Percentiles rank a stretch among this genome's conserved stretches.
phyloP scores from a whole-genome alignment of 1,140 invertebrate genomes.

The Venturia canescens region DNA sequence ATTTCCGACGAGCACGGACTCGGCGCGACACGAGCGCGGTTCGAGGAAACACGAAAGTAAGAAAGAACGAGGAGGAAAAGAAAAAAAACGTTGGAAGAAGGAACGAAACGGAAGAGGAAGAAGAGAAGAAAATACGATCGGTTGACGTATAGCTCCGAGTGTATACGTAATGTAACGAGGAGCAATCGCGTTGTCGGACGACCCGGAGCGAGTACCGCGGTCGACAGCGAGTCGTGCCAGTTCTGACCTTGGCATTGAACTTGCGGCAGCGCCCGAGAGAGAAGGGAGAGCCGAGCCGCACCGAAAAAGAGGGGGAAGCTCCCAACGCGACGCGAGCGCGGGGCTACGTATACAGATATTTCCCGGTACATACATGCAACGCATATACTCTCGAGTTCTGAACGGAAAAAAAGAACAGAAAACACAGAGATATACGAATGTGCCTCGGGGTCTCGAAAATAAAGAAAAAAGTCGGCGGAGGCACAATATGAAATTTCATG shows the following conservation, averaged over 20 bases:
- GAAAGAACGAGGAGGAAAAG: not conserved
- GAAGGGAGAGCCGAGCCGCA: slow-evolving; percentile 19
- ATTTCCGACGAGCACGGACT: not conserved
- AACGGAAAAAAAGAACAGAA: too few relatives aligned
- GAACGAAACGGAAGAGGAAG: not conserved
- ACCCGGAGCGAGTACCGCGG: slow-evolving; percentile 63
- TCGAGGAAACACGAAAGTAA: not conserved
- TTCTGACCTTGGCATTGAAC: slow-evolving; percentile 76
- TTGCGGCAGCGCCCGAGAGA: slow-evolving; percentile 58
- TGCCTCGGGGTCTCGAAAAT: too few relatives aligned
- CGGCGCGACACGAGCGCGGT: not conserved
- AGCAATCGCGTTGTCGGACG: slow-evolving; percentile 52
- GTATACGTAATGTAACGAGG: slow-evolving; percentile 33
- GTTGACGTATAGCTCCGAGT: slow-evolving; percentile 12
- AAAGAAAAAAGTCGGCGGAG: too few relatives aligned
- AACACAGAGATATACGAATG: too few relatives aligned
- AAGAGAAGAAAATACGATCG: not conserved
- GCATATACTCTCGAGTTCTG: not conserved
- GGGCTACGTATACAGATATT: not conserved
- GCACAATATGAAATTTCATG: too few relatives aligned
- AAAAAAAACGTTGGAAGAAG: not conserved
- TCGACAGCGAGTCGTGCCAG: slow-evolving; percentile 67
- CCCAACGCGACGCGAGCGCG: not conserved
- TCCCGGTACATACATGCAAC: not conserved
- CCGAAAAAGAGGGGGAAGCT: slow-evolving; percentile 13